Evolutionary conservation across 2,113 vertebrate species (phyloP).

Genomic region (Xiphophorus couchianus): DNA sequence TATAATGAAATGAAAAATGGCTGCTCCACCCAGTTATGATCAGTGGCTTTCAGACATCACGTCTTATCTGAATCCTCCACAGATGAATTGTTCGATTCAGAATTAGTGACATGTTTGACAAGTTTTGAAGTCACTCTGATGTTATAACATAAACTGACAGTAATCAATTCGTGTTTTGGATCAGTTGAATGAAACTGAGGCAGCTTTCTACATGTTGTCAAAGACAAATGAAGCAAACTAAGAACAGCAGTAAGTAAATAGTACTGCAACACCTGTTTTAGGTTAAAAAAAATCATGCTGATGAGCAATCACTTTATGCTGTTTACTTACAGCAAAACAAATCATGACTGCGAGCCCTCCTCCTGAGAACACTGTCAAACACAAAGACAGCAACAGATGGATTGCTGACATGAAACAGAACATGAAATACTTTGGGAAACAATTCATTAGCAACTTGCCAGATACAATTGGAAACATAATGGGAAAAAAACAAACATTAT

Average conservation of each 20-base stretch:
- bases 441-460: not conserved
- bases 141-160: not conserved
- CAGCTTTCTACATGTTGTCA: not conserved
- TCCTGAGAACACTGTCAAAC: conserved; percentile 1
- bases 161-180: not conserved
- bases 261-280: conserved; percentile 1
- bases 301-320: not conserved
- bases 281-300: not conserved
- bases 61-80: not conserved
- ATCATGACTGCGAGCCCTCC: not conserved
- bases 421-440: not conserved
- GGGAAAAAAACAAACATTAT: not conserved
- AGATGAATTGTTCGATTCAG: not conserved
- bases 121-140: not conserved
- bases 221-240: not conserved
- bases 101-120: not conserved
- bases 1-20: not conserved
- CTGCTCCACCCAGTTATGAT: not conserved
- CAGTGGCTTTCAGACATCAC: not conserved
- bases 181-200: not conserved
- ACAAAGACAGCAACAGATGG: conserved; percentile 7
- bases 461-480: not conserved
- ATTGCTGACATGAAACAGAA: not conserved
- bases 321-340: conserved; percentile 15
- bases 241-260: not conserved